Evolutionary conservation across 2,888 invertebrate genomes (phyloP), one percentile per base, ranked within the genome.

Genomic region (Plusia festucae): DNA sequence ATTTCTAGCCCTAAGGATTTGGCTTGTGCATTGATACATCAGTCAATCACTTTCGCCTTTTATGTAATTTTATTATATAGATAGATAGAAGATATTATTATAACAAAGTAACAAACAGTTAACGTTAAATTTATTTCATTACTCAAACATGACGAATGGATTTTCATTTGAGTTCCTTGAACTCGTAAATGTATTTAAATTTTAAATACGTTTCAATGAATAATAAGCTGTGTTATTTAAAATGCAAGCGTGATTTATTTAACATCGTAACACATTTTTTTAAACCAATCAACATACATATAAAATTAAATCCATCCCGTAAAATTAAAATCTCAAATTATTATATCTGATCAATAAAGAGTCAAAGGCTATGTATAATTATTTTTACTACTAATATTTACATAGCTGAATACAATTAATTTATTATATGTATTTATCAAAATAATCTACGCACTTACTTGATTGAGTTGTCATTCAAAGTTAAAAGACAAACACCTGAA

Each of bases 301-400:
- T 52, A 0, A 13, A 30, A 60, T 54, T n/a, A n/a, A n/a, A n/a
- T n/a, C n/a, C 32, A 49, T 53, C 46, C 30, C 24, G 60, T 57
- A 27, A 60, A 65, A 61, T 75, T 63, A 59, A 65, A 70, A 61
- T 69, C 59, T 71, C 70, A 68, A 63, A 65, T 76, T 65, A 65
- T n/a, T n/a, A n/a, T n/a, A n/a, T n/a, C 58, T 61, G 81, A 86
- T 82, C 82, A 73, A 87, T 83, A 72, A 68, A 65, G 59, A 76
- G 80, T 77, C 82, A 65, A 62, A 71, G 51, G 57, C 66, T 74
- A 13, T 40, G 22, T 58, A 32, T 60, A 72, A 67, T 81, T 83
- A 78, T 80, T 85, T 83, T 81, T 70, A 82, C 80, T 71, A 83
- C 82, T 82, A 83, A 63, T 16, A 83, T 83, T 83, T 76, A 72